These are phyloP conservation scores for Autographa gamma DNA, from an alignment of 2,888 invertebrate genomes.

Conservation along the genomic window DNA sequence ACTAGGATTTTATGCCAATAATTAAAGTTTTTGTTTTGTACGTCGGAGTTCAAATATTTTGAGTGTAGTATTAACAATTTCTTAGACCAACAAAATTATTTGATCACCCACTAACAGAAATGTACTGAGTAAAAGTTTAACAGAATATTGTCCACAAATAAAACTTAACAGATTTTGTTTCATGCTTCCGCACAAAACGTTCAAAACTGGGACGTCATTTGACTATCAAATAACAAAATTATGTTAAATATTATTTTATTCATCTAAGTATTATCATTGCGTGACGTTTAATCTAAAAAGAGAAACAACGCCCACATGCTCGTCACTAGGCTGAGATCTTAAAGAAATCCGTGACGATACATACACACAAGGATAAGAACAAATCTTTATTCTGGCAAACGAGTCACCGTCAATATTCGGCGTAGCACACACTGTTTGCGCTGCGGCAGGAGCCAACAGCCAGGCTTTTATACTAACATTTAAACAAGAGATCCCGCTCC, in stretches of 20 bases:
- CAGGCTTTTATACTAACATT: constrained; percentile 70
- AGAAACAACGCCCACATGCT: constrained; percentile 21
- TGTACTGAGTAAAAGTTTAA: constrained; percentile 48
- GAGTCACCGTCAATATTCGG: constrained; percentile 66
- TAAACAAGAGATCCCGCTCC: constrained; percentile 68
- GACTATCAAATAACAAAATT: no score
- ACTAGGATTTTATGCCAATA: no score
- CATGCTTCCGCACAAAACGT: no score
- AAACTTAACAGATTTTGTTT: constrained; percentile 39
- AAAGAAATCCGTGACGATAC: constrained; percentile 61
- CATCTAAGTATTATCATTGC: no score
- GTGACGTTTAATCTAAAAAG: constrained; percentile 13
- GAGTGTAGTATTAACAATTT: constrained; percentile 32
- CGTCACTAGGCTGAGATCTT: constrained; percentile 20
- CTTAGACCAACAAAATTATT: constrained; percentile 55
- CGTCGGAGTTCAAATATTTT: neutral
- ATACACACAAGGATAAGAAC: constrained; percentile 53
- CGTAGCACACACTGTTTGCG: constrained; percentile 63
- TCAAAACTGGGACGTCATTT: no score
- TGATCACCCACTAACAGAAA: constrained; percentile 51
- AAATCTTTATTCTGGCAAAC: constrained; percentile 61
- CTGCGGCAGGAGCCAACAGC: constrained; percentile 63
- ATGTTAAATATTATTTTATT: no score
- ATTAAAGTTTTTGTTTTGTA: no score
- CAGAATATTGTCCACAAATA: constrained; percentile 47